Conservation (phyloP, 2,888 invertebrate genomes). For the Sinodicranocentrus sp. region DNA sequence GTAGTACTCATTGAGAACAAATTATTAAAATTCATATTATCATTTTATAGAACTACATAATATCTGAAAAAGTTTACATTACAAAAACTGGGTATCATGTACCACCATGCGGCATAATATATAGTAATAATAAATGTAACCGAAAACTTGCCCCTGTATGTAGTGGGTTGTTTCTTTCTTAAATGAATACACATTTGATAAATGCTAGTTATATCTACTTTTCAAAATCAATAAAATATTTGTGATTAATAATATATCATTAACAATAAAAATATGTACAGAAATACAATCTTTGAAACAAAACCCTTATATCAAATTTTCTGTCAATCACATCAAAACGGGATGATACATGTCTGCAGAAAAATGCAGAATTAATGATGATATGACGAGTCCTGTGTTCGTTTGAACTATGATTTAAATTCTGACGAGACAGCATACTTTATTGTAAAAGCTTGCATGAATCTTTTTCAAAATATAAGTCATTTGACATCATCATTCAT, state of each 20-base stretch:
- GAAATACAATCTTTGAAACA: conserved; percentile 29
- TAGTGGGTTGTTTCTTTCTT: background rate
- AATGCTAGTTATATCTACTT: background rate
- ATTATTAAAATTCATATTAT: conserved; percentile 8
- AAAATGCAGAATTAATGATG: conserved; percentile 2
- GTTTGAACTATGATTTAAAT: background rate
- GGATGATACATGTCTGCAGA: conserved; percentile 18
- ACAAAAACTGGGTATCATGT: conserved; percentile 26
- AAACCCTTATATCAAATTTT: conserved; percentile 27
- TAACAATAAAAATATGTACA: conserved; percentile 37
- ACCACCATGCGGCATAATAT: conserved; percentile 14
- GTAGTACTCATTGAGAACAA: conserved; percentile 14
- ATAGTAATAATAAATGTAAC: too few relatives aligned
- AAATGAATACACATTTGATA: background rate
- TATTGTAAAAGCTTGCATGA: background rate
- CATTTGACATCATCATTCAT: conserved; percentile 29
- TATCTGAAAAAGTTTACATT: conserved; percentile 25
- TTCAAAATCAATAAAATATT: conserved; percentile 21
- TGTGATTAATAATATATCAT: background rate
- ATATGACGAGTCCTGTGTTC: conserved; percentile 10
- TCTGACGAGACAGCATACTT: background rate
- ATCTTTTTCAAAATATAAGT: background rate
- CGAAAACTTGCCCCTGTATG: too few relatives aligned
- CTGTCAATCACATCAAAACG: conserved; percentile 60
- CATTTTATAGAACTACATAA: background rate